Conservation (phyloP, 2,113 vertebrate species). For the Haemorhous mexicanus region DNA sequence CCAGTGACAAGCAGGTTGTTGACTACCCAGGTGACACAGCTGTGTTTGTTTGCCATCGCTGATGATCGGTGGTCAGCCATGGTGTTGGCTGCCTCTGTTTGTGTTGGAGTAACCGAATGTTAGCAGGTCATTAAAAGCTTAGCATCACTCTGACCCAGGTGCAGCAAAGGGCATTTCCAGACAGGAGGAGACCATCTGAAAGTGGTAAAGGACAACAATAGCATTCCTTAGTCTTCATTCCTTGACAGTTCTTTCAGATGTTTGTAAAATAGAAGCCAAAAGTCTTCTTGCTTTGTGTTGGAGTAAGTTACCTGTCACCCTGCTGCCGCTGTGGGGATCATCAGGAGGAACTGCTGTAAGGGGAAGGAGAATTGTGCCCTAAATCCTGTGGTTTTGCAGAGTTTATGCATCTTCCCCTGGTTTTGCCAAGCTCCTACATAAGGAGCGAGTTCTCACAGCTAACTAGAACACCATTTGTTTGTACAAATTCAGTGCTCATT, state of each 20-base stretch:
- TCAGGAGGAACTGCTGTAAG: neutral
- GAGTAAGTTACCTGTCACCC: neutral
- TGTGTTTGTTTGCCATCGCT: neutral
- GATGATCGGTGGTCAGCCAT: neutral
- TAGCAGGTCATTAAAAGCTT: neutral
- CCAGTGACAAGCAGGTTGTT: neutral
- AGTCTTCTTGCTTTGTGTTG: neutral
- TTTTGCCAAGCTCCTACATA: neutral
- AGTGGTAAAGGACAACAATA: neutral
- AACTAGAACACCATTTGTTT: neutral
- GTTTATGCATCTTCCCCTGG: neutral
- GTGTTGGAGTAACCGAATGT: rapidly evolving
- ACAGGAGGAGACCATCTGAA: neutral
- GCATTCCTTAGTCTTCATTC: neutral
- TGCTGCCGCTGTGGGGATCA: neutral
- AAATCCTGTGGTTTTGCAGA: neutral
- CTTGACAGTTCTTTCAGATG: neutral
- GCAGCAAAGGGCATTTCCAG: neutral
- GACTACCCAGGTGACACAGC: neutral
- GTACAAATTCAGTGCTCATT: neutral
- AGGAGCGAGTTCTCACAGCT: neutral
- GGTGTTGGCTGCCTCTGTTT: neutral
- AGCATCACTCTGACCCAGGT: neutral
- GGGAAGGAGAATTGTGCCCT: neutral
- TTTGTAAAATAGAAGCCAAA: neutral